These are phyloP conservation scores for Callyntrura guangdongensis DNA, from an alignment of 2,888 invertebrate species.

Conservation along the genomic window DNA sequence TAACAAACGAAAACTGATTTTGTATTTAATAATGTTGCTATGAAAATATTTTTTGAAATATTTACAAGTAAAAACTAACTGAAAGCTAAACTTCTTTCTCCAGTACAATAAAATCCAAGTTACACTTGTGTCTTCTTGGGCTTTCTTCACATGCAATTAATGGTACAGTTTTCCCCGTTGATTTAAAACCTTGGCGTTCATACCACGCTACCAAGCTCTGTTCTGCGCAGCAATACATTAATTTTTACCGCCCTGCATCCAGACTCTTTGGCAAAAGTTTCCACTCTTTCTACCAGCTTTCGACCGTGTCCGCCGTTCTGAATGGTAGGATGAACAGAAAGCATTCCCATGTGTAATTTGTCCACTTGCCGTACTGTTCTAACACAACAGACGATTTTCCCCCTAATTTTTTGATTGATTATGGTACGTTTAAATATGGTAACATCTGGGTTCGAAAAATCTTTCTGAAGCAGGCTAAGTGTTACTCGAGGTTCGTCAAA, in stretches of 20 bases:
- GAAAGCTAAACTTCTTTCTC: constrained; percentile 64
- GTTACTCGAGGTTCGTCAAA: constrained; percentile 66
- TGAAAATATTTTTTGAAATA: too few species aligned
- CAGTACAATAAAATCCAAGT: constrained; percentile 57
- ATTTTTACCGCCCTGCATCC: constrained; percentile 48
- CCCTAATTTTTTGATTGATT: not conserved
- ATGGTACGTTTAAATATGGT: constrained; percentile 55
- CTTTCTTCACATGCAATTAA: constrained; percentile 14
- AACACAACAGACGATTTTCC: constrained; percentile 70
- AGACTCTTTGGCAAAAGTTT: constrained; percentile 74
- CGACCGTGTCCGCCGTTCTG: constrained; percentile 76
- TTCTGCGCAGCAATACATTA: constrained; percentile 53
- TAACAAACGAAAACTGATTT: too few species aligned
- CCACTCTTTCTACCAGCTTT: constrained; percentile 61
- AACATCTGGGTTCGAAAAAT: constrained; percentile 40
- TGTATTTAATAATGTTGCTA: too few species aligned
- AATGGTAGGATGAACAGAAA: constrained; percentile 71
- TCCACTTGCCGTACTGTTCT: constrained; percentile 51
- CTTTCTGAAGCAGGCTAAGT: constrained; percentile 21
- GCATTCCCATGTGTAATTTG: constrained; percentile 68
- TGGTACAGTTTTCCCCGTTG: constrained; percentile 69
- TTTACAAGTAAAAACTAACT: too few species aligned
- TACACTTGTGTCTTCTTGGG: not conserved
- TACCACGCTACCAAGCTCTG: constrained; percentile 77
- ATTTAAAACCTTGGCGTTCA: constrained; percentile 67